Percentiles rank a stretch among this genome's conserved stretches.
Evolutionary conservation across 2,797 vertebrate genomes (phyloP).

Genomic region (Neomorphus geoffroyi): DNA sequence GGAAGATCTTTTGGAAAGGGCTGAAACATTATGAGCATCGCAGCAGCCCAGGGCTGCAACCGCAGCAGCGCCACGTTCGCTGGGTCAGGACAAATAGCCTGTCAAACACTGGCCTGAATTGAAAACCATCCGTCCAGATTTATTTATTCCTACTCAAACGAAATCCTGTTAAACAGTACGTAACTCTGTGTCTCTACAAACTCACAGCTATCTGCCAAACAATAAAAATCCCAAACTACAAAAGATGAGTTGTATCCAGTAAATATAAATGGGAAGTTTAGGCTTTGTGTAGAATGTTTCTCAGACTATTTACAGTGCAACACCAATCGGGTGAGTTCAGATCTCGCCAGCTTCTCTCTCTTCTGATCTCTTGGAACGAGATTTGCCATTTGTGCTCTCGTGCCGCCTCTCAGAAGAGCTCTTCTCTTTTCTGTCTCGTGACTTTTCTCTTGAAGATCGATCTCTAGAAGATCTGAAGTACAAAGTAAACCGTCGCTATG

Average conservation of each 20-base stretch:
- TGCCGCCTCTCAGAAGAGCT: conserved; percentile 79
- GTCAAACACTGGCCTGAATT: conserved; percentile 9
- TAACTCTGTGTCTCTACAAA: conserved; percentile 73
- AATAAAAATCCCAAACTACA: conserved; percentile 81
- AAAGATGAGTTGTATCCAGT: conserved; percentile 78
- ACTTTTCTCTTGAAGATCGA: conserved; percentile 86
- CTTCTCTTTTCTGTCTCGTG: conserved; percentile 84
- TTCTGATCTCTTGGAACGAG: conserved; percentile 84
- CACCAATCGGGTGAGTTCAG: conserved; percentile 76
- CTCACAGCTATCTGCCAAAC: conserved; percentile 78
- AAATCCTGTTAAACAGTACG: conserved; percentile 69
- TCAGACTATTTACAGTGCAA: conserved; percentile 78
- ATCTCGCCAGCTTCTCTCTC: conserved; percentile 93
- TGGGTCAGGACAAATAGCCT: neutral
- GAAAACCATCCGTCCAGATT: conserved; percentile 46
- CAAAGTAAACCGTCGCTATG: conserved; percentile 48
- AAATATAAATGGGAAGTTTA: conserved; percentile 78
- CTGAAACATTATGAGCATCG: neutral
- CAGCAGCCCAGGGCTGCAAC: neutral
- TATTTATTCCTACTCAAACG: conserved; percentile 70
- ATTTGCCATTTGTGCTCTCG: conserved; percentile 89
- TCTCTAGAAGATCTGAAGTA: conserved; percentile 80
- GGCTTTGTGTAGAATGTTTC: conserved; percentile 67
- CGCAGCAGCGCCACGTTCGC: neutral
- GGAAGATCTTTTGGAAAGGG: neutral